Conservation (phyloP, 2,797 vertebrate species). For the Morus bassanus region DNA sequence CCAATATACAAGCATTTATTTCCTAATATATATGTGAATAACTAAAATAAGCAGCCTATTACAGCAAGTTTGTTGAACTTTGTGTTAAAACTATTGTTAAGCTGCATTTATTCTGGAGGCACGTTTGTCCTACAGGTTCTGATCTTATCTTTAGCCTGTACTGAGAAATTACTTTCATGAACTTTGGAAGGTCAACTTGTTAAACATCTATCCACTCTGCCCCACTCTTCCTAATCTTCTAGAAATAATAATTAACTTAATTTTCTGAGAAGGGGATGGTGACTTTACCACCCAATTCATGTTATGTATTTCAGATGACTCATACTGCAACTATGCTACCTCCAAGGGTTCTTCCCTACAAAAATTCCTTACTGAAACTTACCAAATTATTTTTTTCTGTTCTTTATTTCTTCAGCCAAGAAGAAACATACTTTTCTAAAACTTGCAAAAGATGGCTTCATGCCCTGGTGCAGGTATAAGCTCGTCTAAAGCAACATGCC, state of each 20-base stretch:
- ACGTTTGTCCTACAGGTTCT: not conserved
- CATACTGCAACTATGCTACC: not conserved
- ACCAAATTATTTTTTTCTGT: not conserved
- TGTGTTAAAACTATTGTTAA: not conserved
- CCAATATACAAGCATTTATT: not conserved
- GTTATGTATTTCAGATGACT: conserved; percentile 24
- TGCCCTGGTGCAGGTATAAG: conserved; percentile 9
- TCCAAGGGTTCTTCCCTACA: not conserved
- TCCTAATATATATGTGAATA: not conserved
- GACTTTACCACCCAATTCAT: not conserved
- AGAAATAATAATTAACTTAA: conserved; percentile 67
- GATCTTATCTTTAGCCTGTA: conserved; percentile 54
- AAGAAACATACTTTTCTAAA: not conserved
- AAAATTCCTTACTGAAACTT: not conserved
- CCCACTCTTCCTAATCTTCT: conserved; percentile 22
- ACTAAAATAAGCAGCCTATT: not conserved
- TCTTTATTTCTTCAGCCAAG: not conserved
- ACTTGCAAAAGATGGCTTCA: not conserved
- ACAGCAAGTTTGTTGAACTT: not conserved
- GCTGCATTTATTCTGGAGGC: not conserved
- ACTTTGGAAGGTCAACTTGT: conserved; percentile 62
- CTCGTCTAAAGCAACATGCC: not conserved
- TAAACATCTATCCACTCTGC: conserved; percentile 60
- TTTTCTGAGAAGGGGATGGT: not conserved
- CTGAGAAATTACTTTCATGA: conserved; percentile 38